phyloP scores from a whole-genome alignment of 2,113 vertebrate species.

The Narcine bancroftii region DNA sequence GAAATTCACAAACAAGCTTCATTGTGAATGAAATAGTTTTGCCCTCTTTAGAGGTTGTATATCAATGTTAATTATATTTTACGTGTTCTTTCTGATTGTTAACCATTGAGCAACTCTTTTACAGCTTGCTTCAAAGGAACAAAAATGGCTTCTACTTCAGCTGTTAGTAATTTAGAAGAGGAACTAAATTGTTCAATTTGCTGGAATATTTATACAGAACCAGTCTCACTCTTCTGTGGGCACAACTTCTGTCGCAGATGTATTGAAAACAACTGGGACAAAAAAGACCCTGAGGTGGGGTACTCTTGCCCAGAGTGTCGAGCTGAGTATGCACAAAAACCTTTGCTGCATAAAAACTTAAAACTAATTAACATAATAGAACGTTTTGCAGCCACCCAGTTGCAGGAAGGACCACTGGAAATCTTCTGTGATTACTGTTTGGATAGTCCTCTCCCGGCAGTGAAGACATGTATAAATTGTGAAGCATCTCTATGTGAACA shows the following conservation, averaged over 20 bases:
- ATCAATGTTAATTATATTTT: neutral
- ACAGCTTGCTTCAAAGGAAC: neutral
- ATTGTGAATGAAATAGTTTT: neutral
- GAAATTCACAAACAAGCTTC: neutral
- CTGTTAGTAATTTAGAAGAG: slow-evolving; percentile 40
- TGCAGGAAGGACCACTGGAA: slow-evolving; percentile 44
- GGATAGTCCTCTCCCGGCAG: slow-evolving; percentile 43
- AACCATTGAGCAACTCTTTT: neutral
- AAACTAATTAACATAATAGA: slow-evolving; percentile 57
- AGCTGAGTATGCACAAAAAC: slow-evolving; percentile 38
- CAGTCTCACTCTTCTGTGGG: slow-evolving; percentile 42
- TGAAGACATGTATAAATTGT: slow-evolving; percentile 61
- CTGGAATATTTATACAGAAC: slow-evolving; percentile 42
- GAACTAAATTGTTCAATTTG: slow-evolving; percentile 44
- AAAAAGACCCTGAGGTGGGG: neutral
- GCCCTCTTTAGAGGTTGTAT: neutral
- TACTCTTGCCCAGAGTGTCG: slow-evolving; percentile 57
- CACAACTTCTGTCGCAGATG: slow-evolving; percentile 46
- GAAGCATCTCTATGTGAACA: slow-evolving; percentile 66
- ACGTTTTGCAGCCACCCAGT: slow-evolving; percentile 42
- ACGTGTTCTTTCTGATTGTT: neutral
- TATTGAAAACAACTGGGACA: slow-evolving; percentile 38
- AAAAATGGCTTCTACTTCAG: slow-evolving; percentile 35
- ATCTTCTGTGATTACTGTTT: slow-evolving; percentile 67
- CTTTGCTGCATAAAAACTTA: slow-evolving; percentile 54